Percentiles rank a stretch among this genome's conserved stretches.
phyloP scores from a whole-genome alignment of 2,888 invertebrate genomes.

The Trissonchulus latispiculum region DNA sequence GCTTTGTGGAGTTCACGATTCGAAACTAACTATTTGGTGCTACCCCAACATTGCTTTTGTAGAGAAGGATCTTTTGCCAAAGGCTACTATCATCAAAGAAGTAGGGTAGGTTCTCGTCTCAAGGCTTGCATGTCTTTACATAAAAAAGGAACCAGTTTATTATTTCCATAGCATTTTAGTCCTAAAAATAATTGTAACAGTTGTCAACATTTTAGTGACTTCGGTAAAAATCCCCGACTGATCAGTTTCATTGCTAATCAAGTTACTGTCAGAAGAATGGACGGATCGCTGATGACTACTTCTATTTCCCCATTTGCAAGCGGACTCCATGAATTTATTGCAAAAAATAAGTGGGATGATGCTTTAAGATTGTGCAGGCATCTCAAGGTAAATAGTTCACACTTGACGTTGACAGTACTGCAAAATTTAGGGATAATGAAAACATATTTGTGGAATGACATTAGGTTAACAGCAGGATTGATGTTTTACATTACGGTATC shows the following conservation, averaged over 20 bases:
- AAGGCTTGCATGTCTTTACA: not conserved
- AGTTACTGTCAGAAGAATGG: constrained; percentile 70
- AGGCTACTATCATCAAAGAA: constrained; percentile 51
- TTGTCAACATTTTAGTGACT: constrained; percentile 54
- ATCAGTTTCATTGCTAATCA: constrained; percentile 71
- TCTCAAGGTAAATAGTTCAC: constrained; percentile 51
- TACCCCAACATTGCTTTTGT: constrained; percentile 63
- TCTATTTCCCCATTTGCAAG: constrained; percentile 60
- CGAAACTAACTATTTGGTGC: constrained; percentile 68
- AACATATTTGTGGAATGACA: no score
- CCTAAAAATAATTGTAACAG: constrained; percentile 7
- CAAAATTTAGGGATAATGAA: no score
- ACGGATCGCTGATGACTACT: constrained; percentile 70
- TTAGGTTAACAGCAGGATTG: no score
- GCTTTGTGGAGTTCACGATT: constrained; percentile 55
- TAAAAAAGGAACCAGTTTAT: not conserved
- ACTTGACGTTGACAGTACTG: no score
- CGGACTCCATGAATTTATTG: constrained; percentile 58
- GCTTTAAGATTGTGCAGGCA: constrained; percentile 67
- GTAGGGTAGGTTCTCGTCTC: constrained; percentile 39
- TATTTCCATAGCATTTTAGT: constrained; percentile 18
- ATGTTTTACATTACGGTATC: no score
- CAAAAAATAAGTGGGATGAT: constrained; percentile 68
- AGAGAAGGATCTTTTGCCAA: constrained; percentile 59
- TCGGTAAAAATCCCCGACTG: constrained; percentile 73